Base-by-base conservation (phyloP, 2,888 invertebrate species). In the Sminthurinus aureus region DNA sequence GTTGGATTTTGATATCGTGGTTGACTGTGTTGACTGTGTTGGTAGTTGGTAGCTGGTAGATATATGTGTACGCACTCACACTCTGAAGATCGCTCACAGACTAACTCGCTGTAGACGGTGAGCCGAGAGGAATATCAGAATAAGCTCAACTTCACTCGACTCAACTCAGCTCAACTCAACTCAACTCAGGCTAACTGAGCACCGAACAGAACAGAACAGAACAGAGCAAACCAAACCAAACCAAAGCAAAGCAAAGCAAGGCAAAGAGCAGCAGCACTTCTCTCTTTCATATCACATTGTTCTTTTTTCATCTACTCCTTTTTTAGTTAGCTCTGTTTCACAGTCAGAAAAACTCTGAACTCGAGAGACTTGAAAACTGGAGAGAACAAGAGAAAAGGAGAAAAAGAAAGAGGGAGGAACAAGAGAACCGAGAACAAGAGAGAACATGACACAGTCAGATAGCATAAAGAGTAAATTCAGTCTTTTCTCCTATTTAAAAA, bases 381-480 rank as follows among this genome's bases (percentile, higher is more conserved):
- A n/a, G 9, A 51, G 50, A 51, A 75, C 50, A 1, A 75, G 75
- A 75, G 38, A 50, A 75, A 51, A n/a, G 15, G 75, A 75, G 73
- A 73, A 64, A 64, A 58, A 66, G 11, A 20, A 73, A 15, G 73
- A 73, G 24, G 50, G 18, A n/a, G 9, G 50, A 51, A 75, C 50
- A 1, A 75, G 75, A 75, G 38, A 50, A 75, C n/a, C 18, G 15
- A 52, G 75, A 75, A 26, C 24, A 64, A 64, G 1, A 38, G 38
- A 38, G 38, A 38, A 38, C 38, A 38, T 38, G 38, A 38, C 38
- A 38, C 38, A 38, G 3, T 4, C 38, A 38, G 38, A 38, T 38
- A 38, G 6, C 80, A 52, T 76, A 51, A 71, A 58, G 38, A 38
- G 38, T 38, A 38, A 38, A 38, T 38, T 38, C 6, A 38, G 38